Conservation (phyloP, 2,888 invertebrate species). For the Trachelus tabidus region DNA sequence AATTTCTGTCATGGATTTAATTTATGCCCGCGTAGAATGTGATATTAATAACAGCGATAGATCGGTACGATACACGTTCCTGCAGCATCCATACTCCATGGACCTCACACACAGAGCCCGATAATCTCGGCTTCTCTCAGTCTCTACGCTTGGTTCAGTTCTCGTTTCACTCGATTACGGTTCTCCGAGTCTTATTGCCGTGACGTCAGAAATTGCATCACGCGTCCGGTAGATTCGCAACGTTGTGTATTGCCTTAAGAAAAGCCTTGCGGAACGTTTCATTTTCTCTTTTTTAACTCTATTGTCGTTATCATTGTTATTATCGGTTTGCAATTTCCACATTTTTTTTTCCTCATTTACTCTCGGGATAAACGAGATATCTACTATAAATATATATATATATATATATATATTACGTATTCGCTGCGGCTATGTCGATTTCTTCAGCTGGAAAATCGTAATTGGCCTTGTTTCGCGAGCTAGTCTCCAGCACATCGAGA, state of each 20-base stretch:
- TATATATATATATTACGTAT: no score
- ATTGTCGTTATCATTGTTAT: background rate
- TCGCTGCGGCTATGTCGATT: background rate
- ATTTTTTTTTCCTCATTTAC: background rate
- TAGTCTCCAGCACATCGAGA: background rate
- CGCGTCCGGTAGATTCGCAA: background rate
- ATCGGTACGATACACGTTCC: constrained; percentile 43
- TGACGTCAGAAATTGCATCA: background rate
- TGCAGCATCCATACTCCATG: constrained; percentile 32
- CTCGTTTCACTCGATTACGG: background rate
- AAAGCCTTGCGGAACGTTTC: background rate
- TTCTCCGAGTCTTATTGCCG: background rate
- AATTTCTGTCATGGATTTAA: constrained; percentile 35
- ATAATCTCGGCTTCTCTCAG: constrained; percentile 17
- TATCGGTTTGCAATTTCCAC: background rate
- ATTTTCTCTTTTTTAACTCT: background rate
- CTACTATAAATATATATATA: no score
- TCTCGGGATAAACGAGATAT: background rate
- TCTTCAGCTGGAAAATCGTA: background rate
- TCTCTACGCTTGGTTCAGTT: background rate
- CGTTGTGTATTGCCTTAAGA: background rate
- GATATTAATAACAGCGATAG: constrained; percentile 50
- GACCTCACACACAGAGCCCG: constrained; percentile 39
- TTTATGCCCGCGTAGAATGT: constrained; percentile 44
- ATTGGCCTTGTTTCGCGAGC: background rate